phyloP scores from a whole-genome alignment of 2,113 vertebrate species.

The Hirundichthys speculiger region DNA sequence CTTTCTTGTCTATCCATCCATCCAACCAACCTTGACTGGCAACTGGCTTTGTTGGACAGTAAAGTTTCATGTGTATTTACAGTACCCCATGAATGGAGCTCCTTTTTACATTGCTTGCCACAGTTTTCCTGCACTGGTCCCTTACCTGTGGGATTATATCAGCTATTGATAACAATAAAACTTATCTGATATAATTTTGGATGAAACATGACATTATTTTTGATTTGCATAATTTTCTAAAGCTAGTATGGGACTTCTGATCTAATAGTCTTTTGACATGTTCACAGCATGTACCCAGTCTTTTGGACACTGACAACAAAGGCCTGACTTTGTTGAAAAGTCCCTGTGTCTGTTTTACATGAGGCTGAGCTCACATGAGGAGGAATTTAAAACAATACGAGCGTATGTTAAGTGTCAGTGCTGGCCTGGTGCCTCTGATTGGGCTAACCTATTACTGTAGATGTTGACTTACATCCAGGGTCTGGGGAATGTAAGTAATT shows the following conservation, averaged over 20 bases:
- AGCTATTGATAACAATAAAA: too few species aligned
- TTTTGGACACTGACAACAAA: conserved; percentile 41
- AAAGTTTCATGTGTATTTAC: too few species aligned
- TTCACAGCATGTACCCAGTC: too few species aligned
- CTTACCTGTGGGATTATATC: too few species aligned
- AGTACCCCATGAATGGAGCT: too few species aligned
- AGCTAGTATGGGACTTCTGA: conserved; percentile 5
- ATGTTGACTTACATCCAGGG: conserved; percentile 31
- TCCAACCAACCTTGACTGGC: too few species aligned
- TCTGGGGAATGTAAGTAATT: conserved; percentile 13
- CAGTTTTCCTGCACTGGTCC: too few species aligned
- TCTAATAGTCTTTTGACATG: conserved; percentile 30
- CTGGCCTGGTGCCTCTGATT: conserved; percentile 9
- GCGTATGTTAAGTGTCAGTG: conserved; percentile 45
- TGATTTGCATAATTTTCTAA: conserved; percentile 25
- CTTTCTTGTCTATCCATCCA: too few species aligned
- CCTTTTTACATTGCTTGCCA: too few species aligned
- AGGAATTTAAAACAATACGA: conserved; percentile 27
- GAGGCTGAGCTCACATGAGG: conserved; percentile 48
- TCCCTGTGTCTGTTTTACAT: conserved; percentile 48
- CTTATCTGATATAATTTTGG: too few species aligned
- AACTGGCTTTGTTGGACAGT: too few species aligned
- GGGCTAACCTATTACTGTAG: conserved; percentile 29
- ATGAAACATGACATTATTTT: neutral
- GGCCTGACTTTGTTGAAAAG: conserved; percentile 48